phyloP scores from a whole-genome alignment of 2,113 vertebrate genomes.

The Phoxinus phoxinus region DNA sequence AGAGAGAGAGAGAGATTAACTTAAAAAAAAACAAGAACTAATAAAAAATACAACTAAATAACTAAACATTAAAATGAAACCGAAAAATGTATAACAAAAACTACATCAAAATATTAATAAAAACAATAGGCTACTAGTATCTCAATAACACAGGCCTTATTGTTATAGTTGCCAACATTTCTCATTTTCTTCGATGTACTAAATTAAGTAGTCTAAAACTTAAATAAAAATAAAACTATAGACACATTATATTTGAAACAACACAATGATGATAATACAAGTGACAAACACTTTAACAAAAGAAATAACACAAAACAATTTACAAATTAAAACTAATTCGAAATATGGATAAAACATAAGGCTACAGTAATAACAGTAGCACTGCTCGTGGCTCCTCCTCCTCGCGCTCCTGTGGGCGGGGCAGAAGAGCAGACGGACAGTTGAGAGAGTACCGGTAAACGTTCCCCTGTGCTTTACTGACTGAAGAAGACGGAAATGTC shows the following conservation, averaged over 20 bases:
- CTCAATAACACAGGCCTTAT: too few species aligned
- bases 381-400: background rate
- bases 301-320: background rate
- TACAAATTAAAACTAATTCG: background rate
- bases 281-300: background rate
- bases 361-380: too few species aligned
- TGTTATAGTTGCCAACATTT: too few species aligned
- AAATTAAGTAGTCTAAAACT: background rate
- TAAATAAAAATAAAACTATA: background rate
- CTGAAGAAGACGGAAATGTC: background rate
- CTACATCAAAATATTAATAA: too few species aligned
- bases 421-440: background rate
- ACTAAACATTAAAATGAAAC: too few species aligned
- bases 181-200: background rate
- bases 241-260: background rate
- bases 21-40: too few species aligned
- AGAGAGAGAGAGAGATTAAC: too few species aligned
- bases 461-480: background rate
- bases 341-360: background rate
- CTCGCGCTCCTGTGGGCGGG: background rate
- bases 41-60: too few species aligned
- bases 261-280: background rate
- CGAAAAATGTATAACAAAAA: too few species aligned
- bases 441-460: conserved; percentile 29
- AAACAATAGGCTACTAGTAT: too few species aligned